Evolutionary conservation across 2,797 vertebrate genomes (phyloP).

Genomic region (Acridotheres tristis): DNA sequence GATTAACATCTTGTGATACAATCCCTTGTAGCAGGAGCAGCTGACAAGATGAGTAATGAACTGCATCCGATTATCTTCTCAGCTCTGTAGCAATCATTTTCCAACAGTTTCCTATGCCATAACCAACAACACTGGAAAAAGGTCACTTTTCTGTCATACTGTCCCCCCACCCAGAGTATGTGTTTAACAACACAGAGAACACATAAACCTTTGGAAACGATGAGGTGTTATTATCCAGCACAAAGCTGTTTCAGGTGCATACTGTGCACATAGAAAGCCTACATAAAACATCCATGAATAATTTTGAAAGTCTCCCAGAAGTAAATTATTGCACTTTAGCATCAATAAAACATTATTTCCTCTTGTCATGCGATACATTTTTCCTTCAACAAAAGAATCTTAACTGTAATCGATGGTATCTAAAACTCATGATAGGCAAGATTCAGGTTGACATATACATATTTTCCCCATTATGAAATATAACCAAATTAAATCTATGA

Average conservation of each 20-base stretch:
- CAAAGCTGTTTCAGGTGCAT: neutral
- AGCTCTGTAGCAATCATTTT: slow-evolving; percentile 64
- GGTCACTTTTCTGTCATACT: neutral
- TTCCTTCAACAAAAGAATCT: neutral
- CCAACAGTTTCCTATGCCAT: slow-evolving; percentile 57
- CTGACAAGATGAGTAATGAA: slow-evolving; percentile 71
- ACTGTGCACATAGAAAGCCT: neutral
- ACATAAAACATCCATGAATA: neutral
- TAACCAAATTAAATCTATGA: neutral
- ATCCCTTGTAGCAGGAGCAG: slow-evolving; percentile 67
- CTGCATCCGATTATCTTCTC: slow-evolving; percentile 73
- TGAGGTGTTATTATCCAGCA: neutral
- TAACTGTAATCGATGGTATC: neutral
- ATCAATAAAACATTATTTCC: neutral
- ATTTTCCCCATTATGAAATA: neutral
- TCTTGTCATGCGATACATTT: neutral
- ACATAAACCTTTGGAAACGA: neutral
- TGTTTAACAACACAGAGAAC: neutral
- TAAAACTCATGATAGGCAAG: neutral
- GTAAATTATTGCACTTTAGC: neutral
- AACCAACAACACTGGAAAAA: slow-evolving; percentile 27
- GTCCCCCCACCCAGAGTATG: neutral
- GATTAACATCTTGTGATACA: slow-evolving; percentile 72
- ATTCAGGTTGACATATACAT: neutral
- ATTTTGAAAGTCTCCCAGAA: neutral